Evolutionary conservation across 2,113 vertebrate species (phyloP), one percentile per base, ranked within the genome.

Genomic region (Lynx canadensis): DNA sequence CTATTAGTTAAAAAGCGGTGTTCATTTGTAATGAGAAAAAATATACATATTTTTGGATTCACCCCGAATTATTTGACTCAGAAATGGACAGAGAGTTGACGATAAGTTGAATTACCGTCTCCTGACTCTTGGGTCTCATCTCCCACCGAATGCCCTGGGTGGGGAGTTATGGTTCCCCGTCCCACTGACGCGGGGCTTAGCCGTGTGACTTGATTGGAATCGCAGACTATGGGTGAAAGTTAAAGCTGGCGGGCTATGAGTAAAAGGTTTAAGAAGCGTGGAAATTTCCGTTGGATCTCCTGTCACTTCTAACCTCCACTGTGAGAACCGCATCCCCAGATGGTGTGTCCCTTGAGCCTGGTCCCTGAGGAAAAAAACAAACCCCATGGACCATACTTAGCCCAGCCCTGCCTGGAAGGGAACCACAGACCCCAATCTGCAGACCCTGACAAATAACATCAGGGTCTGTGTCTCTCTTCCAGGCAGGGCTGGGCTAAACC

Each of bases 201-300:
- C 82, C 25, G 16, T 0, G 10, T 3, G 71, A 29, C n/a, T 52
- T 12, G 33, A 84, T 52, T 9, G 78, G 41, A 45, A 45, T 9
- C 11, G 1, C 4, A 50, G 2, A 36, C 21, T 2, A 0, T 23
- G 15, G 5, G 69, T 41, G 69, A 60, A 33, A 36, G 11, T 1
- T 38, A 14, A 41, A 73, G 50, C 50, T 21, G 21, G 10, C 6
- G 0, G 0, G 63, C 6, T 10, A 50, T 3, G 11, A 27, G 65
- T 23, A 48, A 23, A 52, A n/a, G 31, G 52, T 74, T 60, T 45
- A 60, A 33, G 25, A 55, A 73, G 29, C 0, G 4, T 29, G 3
- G 27, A 38, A 55, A 10, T 55, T 29, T 7, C 68, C 8, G 10
- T 50, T 27, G 27, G 27, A 8, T 55, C 14, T 36, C 33, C 14